These are phyloP conservation scores for Crotalus horridus DNA, from an alignment of 2,113 vertebrate species.

Conservation along the genomic window DNA sequence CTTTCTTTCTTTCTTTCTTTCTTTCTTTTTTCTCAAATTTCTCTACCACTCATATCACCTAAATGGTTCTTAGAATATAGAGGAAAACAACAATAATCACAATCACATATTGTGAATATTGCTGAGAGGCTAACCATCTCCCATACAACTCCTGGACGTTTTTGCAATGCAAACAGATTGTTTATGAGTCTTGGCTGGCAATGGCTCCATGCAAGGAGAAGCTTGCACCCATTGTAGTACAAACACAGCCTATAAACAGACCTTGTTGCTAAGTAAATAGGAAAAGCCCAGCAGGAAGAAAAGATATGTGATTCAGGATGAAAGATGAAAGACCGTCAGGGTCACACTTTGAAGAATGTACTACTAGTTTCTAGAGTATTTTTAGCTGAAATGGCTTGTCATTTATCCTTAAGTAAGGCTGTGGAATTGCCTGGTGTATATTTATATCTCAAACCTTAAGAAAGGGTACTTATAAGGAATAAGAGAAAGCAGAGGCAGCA, in stretches of 20 bases:
- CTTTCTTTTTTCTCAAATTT: neutral
- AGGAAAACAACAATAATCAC: neutral
- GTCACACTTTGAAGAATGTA: neutral
- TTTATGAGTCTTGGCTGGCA: neutral
- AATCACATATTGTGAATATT: neutral
- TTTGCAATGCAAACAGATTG: neutral
- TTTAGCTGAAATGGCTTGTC: neutral
- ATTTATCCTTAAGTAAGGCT: neutral
- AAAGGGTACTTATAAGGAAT: neutral
- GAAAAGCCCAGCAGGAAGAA: neutral
- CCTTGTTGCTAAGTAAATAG: neutral
- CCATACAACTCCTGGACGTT: neutral
- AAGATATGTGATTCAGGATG: neutral
- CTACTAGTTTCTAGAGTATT: neutral
- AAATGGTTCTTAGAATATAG: neutral
- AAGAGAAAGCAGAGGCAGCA: neutral
- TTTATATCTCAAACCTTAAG: neutral
- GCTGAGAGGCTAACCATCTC: neutral
- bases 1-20: neutral
- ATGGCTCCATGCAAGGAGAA: neutral
- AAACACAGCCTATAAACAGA: neutral
- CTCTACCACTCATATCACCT: neutral
- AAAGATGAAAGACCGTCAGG: neutral
- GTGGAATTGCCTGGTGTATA: neutral
- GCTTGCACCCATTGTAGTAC: neutral